Percentiles rank a stretch among this genome's conserved stretches.
phyloP scores from a whole-genome alignment of 2,797 vertebrate species.

The Potorous gilbertii region DNA sequence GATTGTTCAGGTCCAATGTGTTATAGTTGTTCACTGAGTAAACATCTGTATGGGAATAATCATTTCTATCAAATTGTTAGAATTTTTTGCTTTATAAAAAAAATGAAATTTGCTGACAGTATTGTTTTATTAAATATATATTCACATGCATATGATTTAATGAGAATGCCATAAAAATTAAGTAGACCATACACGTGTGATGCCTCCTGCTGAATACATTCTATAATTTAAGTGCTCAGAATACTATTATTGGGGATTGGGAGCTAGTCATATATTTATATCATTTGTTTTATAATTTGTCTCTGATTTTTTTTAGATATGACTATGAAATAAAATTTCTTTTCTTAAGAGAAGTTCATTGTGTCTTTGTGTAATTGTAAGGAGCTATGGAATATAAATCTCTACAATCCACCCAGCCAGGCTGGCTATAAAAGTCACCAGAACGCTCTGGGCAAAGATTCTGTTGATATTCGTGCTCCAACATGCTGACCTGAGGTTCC shows the following conservation, averaged over 20 bases:
- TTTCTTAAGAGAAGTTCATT: conserved; percentile 65
- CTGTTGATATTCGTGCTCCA: not conserved
- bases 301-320: conserved; percentile 67
- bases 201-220: conserved; percentile 36
- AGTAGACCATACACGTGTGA: not conserved
- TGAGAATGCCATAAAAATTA: conserved; percentile 25
- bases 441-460: not conserved
- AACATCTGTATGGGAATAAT: conserved; percentile 27
- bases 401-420: not conserved
- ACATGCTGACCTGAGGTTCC: not conserved
- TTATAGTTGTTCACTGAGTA: not conserved
- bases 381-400: not conserved
- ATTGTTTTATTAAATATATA: not conserved
- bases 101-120: conserved; percentile 26
- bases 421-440: too few relatives aligned
- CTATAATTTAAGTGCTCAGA: conserved; percentile 27
- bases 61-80: conserved; percentile 41
- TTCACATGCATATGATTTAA: not conserved
- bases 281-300: conserved; percentile 52
- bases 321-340: conserved; percentile 70
- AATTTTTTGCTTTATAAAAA: conserved; percentile 52
- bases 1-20: not conserved
- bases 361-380: conserved; percentile 60
- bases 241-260: conserved; percentile 1
- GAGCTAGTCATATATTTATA: conserved; percentile 36